These are phyloP conservation scores for Pycnonotus jocosus DNA, from an alignment of 2,113 vertebrate genomes.

Conservation along the genomic window DNA sequence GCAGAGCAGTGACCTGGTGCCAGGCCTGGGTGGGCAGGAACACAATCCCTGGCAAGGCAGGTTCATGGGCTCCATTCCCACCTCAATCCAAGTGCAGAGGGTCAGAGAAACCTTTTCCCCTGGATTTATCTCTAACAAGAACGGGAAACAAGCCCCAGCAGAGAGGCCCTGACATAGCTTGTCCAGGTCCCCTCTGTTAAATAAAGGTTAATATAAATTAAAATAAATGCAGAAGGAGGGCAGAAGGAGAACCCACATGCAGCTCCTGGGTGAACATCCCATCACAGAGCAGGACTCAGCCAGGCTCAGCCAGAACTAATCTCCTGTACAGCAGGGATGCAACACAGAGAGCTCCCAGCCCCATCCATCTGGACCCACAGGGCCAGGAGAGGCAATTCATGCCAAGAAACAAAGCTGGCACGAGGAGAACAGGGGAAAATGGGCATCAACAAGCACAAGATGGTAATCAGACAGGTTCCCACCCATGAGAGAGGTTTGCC, in stretches of 20 bases:
- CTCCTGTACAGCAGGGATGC: background rate
- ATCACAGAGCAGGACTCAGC: background rate
- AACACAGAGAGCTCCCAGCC: background rate
- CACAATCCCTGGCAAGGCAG: background rate
- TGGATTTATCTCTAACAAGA: background rate
- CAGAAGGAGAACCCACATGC: background rate
- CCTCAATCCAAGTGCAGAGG: background rate
- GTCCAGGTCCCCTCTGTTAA: background rate
- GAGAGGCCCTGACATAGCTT: background rate
- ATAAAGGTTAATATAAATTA: background rate
- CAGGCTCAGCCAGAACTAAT: background rate
- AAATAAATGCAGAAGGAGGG: background rate
- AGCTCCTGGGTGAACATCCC: background rate
- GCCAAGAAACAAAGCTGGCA: background rate
- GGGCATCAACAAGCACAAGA: background rate
- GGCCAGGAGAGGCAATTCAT: background rate
- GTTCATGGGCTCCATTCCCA: background rate
- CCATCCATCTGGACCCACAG: background rate
- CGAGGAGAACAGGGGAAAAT: background rate
- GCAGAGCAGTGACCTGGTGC: background rate
- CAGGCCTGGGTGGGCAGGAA: background rate
- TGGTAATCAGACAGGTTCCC: background rate
- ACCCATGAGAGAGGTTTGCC: background rate
- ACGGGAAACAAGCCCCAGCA: background rate
- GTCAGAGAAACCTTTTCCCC: background rate